Base-by-base conservation (phyloP, 2,113 vertebrate genomes). In the Turdus rufiventris region DNA sequence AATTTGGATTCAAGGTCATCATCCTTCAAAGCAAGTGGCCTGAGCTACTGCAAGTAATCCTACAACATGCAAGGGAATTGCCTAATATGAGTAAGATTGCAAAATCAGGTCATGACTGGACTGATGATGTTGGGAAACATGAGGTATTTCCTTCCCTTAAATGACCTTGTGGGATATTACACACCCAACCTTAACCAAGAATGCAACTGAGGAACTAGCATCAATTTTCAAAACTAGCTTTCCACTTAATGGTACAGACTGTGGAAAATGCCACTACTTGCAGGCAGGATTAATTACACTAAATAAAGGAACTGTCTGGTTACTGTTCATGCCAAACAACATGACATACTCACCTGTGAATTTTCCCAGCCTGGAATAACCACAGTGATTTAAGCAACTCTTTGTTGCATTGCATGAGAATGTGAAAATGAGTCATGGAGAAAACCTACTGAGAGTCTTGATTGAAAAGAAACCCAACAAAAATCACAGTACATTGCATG, bases 131-230 rank as follows among this genome's bases (percentile, higher is more conserved):
- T 96, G 93, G 61, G 95, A 95, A 97, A 96, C 90, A 94, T 63
- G 90, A 97, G 93, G 94, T 97, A 95, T 91, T 96, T 97, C 96
- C 96, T 97, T 96, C 94, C 96, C 95, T 97, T 86, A 90, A 91
- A 88, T 97, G 91, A 96, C 95, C 94, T 95, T 97, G 94, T 83
- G 92, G 75, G 72, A 40, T 86, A 87, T 85, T 88, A 94, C 82
- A 90, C 4, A 9, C 89, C 82, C 67, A 93, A 12, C 34, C 82
- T 95, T 58, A 86, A 89, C 93, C 82, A 95, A 96, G 87, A 96
- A 93, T 93, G 94, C 53, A 73, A 86, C 85, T 42, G 43, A 66
- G 82, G 93, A 97, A 84, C 89, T 50, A 88, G 28, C 42, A 78
- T 63, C 67, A 93, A 2, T 90, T 96, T 93, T 90, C 77, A 83